Percentiles rank a stretch among this genome's conserved stretches.
phyloP scores from a whole-genome alignment of 2,113 vertebrate genomes.

The Protomyctophum bolini region DNA sequence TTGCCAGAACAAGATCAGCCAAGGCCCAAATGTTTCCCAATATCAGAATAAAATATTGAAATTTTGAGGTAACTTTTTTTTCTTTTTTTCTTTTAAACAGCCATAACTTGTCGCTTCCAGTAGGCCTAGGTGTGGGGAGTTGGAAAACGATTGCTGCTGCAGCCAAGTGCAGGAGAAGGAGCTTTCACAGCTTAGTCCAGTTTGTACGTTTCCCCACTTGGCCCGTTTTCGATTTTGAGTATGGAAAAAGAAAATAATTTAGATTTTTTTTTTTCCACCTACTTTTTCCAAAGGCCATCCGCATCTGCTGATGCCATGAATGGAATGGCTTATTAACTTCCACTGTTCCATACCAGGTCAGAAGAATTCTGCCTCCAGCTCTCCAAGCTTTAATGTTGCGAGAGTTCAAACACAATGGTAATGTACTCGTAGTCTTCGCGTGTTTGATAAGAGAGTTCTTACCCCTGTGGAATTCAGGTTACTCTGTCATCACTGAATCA shows the following conservation, averaged over 20 bases:
- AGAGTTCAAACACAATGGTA: slow-evolving; percentile 21
- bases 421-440: slow-evolving; percentile 13
- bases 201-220: slow-evolving; percentile 49
- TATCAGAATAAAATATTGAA: slow-evolving; percentile 41
- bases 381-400: slow-evolving; percentile 21
- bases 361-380: slow-evolving; percentile 34
- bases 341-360: slow-evolving; percentile 59
- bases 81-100: slow-evolving; percentile 13
- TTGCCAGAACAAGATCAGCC: background rate
- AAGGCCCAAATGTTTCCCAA: slow-evolving; percentile 10
- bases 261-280: slow-evolving; percentile 49
- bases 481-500: background rate
- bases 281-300: slow-evolving; percentile 51
- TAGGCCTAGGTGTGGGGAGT: slow-evolving; percentile 19
- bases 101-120: slow-evolving; percentile 21
- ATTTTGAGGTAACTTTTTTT: slow-evolving; percentile 31
- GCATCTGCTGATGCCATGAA: slow-evolving; percentile 56
- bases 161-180: slow-evolving; percentile 47
- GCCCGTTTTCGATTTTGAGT: slow-evolving; percentile 53
- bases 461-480: slow-evolving; percentile 6
- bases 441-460: slow-evolving; percentile 20
- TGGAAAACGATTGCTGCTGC: slow-evolving; percentile 48
- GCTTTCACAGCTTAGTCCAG: slow-evolving; percentile 54
- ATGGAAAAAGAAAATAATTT: slow-evolving; percentile 70
- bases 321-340: slow-evolving; percentile 55